A percentile compares a stretch with the other conserved stretches of the same genome.
Evolutionary conservation across 2,113 vertebrate genomes (phyloP).

Genomic region (Columbina picui): DNA sequence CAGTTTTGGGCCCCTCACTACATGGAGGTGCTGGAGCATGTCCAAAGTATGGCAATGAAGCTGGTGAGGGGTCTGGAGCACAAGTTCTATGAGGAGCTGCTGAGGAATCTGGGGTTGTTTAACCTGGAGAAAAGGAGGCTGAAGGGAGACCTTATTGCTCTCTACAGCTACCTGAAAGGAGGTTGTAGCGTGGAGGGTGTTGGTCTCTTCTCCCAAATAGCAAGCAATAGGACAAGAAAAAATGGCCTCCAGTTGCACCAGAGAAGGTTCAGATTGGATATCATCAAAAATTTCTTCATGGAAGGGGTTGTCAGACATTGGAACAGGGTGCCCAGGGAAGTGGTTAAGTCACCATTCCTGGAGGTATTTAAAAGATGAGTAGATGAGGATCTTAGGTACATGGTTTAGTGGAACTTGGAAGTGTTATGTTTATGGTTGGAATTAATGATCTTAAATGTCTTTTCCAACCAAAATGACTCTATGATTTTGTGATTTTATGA

Average conservation of each 20-base stretch:
- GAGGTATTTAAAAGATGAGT: not conserved
- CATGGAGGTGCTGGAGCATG: no score
- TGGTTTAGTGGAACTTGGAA: not conserved
- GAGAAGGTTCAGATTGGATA: not conserved
- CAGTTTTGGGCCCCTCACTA: no score
- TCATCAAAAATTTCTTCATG: not conserved
- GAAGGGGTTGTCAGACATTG: not conserved
- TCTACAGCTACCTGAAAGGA: no score
- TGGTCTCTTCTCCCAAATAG: not conserved
- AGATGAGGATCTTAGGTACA: not conserved
- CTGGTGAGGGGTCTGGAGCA: no score
- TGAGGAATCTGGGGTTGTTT: no score
- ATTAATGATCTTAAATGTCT: not conserved
- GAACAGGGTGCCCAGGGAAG: not conserved
- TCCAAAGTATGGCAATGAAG: no score
- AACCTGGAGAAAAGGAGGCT: no score
- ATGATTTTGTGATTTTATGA: not conserved
- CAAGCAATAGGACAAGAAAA: not conserved
- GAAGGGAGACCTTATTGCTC: no score
- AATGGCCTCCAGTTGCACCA: accelerated
- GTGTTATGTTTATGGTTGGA: accelerated
- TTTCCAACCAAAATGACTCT: not conserved
- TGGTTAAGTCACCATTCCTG: not conserved
- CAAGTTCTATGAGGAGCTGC: no score
- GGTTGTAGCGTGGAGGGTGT: no score